Base-by-base conservation (phyloP, 2,113 vertebrate genomes). In the Tylochromis polylepis region DNA sequence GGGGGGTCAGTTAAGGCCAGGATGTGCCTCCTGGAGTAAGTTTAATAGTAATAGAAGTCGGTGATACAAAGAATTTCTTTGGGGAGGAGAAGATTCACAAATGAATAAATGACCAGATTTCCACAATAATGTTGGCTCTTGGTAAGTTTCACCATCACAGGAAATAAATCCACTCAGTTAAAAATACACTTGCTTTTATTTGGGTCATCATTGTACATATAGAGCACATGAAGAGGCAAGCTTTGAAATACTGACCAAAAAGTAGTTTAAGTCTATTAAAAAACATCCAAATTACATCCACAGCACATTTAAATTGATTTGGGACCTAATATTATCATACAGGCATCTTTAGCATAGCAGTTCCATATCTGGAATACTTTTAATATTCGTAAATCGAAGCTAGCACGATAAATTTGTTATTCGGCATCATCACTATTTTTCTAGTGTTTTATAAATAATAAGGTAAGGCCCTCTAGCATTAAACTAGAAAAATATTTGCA, bases 101-200 rank as follows among this genome's bases (percentile, higher is more conserved):
- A 20, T 51, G 24, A 46, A 49, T 75, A 46, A 46, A 49, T 29
- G 70, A 75, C 43, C 70, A 49, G 24, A 20, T 62, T 29, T 18
- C 80, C 18, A 62, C n/a, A 49, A 6, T 31, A 38, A 43, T 2
- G 56, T 36, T 79, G 3, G 2, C 24, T 75, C 46, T n/a, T 41
- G 36, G 5, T 8, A 59, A 62, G 27, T 78, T 49, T 83, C 43
- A 59, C 2, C 22, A 53, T 56, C 4, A 18, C 9, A 56, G 18
- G 22, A 11, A 85, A 81, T 41, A 1, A 57, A 88, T 87, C 29
- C 60, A 91, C 31, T 36, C 59, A 20, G 8, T 29, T 93, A 95
- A 93, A 96, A 96, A 96, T 92, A 94, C 77, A 93, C 89, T 91
- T 91, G 83, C 89, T 95, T 77, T 96, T 96, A 95, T 96, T 96